phyloP scores from a whole-genome alignment of 2,888 invertebrate species.

The Sesia bembeciformis region DNA sequence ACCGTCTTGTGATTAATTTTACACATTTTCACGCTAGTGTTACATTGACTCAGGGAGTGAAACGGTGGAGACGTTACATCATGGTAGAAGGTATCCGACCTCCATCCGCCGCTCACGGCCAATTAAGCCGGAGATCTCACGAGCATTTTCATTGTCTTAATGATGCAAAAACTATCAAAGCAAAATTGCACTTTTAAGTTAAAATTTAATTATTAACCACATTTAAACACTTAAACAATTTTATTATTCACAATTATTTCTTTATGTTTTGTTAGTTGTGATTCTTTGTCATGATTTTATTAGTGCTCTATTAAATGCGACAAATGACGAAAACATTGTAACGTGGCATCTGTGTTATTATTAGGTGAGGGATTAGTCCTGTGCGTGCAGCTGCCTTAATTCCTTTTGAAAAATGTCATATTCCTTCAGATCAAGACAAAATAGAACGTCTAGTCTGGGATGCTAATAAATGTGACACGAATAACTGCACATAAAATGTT shows the following conservation, averaged over 20 bases:
- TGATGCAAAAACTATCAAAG: conserved; percentile 32
- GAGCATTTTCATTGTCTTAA: conserved; percentile 39
- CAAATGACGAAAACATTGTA: conserved; percentile 7
- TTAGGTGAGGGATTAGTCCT: conserved; percentile 28
- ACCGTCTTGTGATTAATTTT: neutral
- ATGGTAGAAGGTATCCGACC: conserved; percentile 35
- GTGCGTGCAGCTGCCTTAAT: conserved; percentile 23
- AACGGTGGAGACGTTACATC: conserved; percentile 5
- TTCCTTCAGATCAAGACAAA: conserved; percentile 20
- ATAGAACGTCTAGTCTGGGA: conserved; percentile 17
- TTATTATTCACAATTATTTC: too few relatives aligned
- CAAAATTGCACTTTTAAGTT: too few relatives aligned
- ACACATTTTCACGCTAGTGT: neutral
- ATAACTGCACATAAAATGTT: conserved; percentile 30
- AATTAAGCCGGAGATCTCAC: conserved; percentile 45
- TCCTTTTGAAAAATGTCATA: conserved; percentile 40
- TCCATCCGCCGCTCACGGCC: conserved; percentile 47
- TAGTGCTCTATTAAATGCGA: too few relatives aligned
- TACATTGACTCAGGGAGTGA: neutral
- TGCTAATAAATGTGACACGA: conserved; percentile 31
- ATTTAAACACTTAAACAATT: too few relatives aligned
- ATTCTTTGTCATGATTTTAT: too few relatives aligned
- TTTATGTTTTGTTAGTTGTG: too few relatives aligned
- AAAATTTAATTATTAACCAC: too few relatives aligned
- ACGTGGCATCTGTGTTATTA: conserved; percentile 23